phyloP scores from a whole-genome alignment of 2,113 vertebrate species.

The Megaptera novaeangliae region DNA sequence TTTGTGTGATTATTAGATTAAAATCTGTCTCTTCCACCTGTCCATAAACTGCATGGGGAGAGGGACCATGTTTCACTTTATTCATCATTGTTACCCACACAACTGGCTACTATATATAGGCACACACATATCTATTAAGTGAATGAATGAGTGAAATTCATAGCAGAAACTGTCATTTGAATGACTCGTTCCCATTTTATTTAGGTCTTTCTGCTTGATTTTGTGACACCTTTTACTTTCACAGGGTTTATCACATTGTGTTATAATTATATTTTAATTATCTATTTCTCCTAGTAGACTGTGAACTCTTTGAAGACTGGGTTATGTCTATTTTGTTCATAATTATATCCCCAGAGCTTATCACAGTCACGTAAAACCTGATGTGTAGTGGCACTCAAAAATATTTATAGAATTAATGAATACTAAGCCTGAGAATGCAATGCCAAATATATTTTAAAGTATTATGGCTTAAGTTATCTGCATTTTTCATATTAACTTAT shows the following conservation, averaged over 20 bases:
- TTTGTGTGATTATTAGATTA: not conserved
- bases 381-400: not conserved
- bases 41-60: not conserved
- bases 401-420: not conserved
- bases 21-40: not conserved
- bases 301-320: not conserved
- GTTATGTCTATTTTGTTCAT: not conserved
- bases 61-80: not conserved
- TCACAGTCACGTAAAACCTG: not conserved
- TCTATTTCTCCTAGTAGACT: not conserved
- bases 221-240: not conserved
- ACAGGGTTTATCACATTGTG: not conserved
- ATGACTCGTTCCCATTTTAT: not conserved
- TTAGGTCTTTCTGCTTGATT: not conserved
- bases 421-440: not conserved
- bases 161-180: not conserved
- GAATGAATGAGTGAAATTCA: not conserved
- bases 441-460: not conserved
- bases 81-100: not conserved
- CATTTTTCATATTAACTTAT: not conserved
- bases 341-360: not conserved
- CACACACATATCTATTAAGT: not conserved
- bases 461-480: not conserved
- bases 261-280: conserved; percentile 35
- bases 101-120: not conserved